Percentiles rank a stretch among this genome's conserved stretches.
Evolutionary conservation across 2,888 invertebrate species (phyloP).

Genomic region (Alitta virens): DNA sequence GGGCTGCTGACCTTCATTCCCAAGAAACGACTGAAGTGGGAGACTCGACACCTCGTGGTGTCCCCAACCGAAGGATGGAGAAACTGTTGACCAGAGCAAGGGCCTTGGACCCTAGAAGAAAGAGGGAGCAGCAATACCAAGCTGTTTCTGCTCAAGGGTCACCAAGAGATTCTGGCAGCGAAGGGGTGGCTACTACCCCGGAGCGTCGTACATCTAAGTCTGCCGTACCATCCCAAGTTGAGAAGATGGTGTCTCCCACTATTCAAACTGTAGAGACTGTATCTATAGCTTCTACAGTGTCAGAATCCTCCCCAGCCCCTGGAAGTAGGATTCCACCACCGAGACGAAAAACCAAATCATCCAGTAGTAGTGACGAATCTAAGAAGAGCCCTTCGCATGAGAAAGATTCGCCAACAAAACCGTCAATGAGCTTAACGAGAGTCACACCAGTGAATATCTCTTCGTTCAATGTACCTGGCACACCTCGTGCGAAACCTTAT

Average conservation of each 20-base stretch:
- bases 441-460: background rate
- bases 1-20: constrained; percentile 12
- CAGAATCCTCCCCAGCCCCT: background rate
- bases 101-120: constrained; percentile 11
- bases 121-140: constrained; percentile 10
- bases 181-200: background rate
- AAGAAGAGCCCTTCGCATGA: background rate
- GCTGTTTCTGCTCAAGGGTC: background rate
- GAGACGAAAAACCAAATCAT: background rate
- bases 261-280: background rate
- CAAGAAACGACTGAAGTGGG: background rate
- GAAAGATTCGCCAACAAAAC: background rate
- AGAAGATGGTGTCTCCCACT: background rate
- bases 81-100: constrained; percentile 26
- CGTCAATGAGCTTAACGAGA: background rate
- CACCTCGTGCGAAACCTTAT: no score
- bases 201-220: background rate
- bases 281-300: background rate
- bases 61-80: constrained; percentile 21
- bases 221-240: background rate
- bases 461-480: background rate
- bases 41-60: background rate
- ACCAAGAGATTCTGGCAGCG: background rate
- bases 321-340: background rate
- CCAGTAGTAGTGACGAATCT: background rate